Base-by-base conservation (phyloP, 1,140 invertebrate species). In the Drosophila pseudoobscura region DNA sequence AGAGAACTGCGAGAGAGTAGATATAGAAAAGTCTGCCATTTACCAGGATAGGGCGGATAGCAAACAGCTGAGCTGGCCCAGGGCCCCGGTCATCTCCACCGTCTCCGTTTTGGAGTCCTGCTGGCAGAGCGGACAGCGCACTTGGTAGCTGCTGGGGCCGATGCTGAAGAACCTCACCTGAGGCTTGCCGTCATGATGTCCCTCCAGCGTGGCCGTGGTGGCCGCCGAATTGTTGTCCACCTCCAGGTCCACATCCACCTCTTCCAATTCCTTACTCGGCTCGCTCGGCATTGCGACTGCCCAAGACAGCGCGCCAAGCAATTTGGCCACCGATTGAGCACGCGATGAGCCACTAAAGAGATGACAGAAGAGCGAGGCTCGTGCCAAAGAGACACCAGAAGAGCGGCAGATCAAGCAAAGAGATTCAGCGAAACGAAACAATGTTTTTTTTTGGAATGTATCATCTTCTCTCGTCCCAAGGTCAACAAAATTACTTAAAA, bases 61-160 rank as follows among this genome's bases (percentile, higher is more conserved):
- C 9, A 91, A 31, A 53, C 90, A 91, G 47, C 78, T 91, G 0
- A 91, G 74, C 62, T 89, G 80, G 9, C 84, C 90, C 22, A 90
- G 35, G 3, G 74, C 58, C 1, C 90, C 87, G 2, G 56, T 49
- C 80, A 90, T 90, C 50, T 85, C 65, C 31, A 91, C 75, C 1
- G 83, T 91, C 46, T 89, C 83, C 2, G 76, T 80, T 26, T 75
- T 66, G 4, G 78, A 75, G 2, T 56, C 47, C 31, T 80, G 72
- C 35, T 69, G 76, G 56, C 90, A 91, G 6, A 91, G 29, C 6
- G 90, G 90, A 58, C 90, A 91, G 4, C 50, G 54, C 6, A 91
- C 79, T 9, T 73, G 78, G 56, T 87, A 78, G 15, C 62, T 80
- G 22, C 72, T 80, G 1, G 90, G 90, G 0, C 90, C 90, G 0